These are phyloP conservation scores for Odontothrips loti DNA, from an alignment of 2,888 invertebrate species.

Conservation along the genomic window DNA sequence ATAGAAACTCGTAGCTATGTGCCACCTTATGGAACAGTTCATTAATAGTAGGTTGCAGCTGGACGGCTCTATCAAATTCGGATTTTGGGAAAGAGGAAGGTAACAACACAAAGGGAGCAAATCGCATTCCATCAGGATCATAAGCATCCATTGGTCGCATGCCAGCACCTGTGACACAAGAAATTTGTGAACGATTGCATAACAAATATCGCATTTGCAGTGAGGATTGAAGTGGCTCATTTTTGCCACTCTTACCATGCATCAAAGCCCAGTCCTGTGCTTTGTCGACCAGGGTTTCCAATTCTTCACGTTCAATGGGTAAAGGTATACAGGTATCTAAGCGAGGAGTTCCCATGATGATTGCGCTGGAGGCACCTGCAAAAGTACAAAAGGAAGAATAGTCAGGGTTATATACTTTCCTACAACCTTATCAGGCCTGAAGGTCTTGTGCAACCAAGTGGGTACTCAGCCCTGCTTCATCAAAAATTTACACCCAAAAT, in stretches of 20 bases:
- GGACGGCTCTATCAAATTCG: conserved; percentile 69
- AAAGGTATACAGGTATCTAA: conserved; percentile 42
- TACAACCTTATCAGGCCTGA: background rate
- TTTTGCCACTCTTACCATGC: conserved; percentile 55
- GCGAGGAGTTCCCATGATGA: background rate
- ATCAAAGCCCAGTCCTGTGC: conserved; percentile 80
- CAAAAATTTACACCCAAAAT: background rate
- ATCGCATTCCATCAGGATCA: conserved; percentile 63
- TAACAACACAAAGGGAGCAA: conserved; percentile 73
- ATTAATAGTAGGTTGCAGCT: conserved; percentile 71
- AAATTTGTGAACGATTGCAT: background rate
- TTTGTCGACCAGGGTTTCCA: conserved; percentile 63
- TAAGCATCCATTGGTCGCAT: conserved; percentile 69
- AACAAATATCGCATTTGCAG: background rate
- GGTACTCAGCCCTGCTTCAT: background rate
- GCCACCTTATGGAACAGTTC: conserved; percentile 82
- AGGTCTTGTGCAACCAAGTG: background rate
- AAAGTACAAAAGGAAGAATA: too few relatives aligned
- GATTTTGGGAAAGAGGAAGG: conserved; percentile 74
- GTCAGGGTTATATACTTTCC: background rate
- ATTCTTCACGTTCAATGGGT: conserved; percentile 60
- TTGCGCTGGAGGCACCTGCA: background rate
- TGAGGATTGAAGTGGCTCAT: conserved; percentile 6
- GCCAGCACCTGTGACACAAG: conserved; percentile 54
- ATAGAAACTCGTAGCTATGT: conserved; percentile 71